Conservation (phyloP, 2,113 vertebrate species). For the Hyaena hyaena region DNA sequence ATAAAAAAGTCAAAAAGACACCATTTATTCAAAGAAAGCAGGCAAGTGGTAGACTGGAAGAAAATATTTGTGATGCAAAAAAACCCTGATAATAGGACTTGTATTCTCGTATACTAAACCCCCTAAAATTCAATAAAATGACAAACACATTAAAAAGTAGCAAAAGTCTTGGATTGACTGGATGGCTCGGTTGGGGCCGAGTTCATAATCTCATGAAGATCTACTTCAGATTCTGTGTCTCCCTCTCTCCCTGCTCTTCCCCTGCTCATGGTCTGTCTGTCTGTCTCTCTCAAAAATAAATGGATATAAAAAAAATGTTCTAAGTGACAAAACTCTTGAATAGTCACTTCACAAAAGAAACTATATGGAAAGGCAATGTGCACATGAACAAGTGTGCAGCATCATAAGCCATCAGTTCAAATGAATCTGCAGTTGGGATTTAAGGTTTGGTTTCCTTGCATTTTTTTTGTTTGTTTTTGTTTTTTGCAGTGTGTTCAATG, state of each 20-base stretch:
- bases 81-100: neutral
- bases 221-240: no score
- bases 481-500: neutral
- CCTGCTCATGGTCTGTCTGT: no score
- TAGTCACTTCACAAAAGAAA: neutral
- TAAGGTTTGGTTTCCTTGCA: neutral
- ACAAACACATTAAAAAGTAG: neutral
- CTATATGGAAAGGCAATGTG: rapidly evolving
- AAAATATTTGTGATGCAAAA: neutral
- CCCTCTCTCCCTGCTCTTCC: no score
- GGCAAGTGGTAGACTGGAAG: neutral
- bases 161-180: neutral
- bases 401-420: neutral
- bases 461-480: neutral
- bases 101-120: neutral
- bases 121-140: neutral
- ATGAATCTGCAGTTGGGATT: neutral
- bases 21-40: neutral
- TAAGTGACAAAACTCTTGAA: neutral
- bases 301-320: no score
- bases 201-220: no score
- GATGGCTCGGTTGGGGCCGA: no score
- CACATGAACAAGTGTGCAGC: rapidly evolving
- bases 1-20: neutral
- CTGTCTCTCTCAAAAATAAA: no score